Conservation (phyloP, 2,113 vertebrate genomes). For the Mastomys coucha region DNA sequence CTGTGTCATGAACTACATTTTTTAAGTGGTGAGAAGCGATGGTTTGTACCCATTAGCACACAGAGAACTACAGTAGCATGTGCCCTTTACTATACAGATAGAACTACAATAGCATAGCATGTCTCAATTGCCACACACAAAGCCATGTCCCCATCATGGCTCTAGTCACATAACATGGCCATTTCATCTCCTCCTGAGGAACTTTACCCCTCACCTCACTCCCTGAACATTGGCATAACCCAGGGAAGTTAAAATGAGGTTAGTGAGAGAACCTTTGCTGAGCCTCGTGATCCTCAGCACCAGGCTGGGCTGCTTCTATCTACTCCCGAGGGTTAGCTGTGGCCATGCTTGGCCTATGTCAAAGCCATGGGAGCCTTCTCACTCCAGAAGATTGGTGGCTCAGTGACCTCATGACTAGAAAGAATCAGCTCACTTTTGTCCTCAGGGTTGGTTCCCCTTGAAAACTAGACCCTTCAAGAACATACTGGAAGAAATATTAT, state of each 20-base stretch:
- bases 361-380: background rate
- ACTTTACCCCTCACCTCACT: background rate
- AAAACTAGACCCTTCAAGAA: conserved; percentile 23
- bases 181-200: background rate
- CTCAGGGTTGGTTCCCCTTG: background rate
- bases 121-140: background rate
- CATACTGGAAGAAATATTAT: background rate
- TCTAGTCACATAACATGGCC: background rate
- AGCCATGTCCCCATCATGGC: background rate
- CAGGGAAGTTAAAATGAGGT: background rate
- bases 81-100: background rate
- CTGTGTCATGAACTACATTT: background rate
- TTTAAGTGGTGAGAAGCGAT: conserved; percentile 10
- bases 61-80: background rate
- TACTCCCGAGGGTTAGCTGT: background rate
- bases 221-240: background rate
- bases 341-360: background rate
- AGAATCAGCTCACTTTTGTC: background rate
- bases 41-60: background rate
- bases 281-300: background rate
- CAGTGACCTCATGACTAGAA: background rate
- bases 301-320: background rate
- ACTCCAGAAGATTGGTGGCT: background rate
- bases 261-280: background rate
- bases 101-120: background rate